A percentile compares a stretch with the other conserved stretches of the same genome.
phyloP scores from a whole-genome alignment of 2,797 vertebrate species.

The Anabacerthia variegaticeps region DNA sequence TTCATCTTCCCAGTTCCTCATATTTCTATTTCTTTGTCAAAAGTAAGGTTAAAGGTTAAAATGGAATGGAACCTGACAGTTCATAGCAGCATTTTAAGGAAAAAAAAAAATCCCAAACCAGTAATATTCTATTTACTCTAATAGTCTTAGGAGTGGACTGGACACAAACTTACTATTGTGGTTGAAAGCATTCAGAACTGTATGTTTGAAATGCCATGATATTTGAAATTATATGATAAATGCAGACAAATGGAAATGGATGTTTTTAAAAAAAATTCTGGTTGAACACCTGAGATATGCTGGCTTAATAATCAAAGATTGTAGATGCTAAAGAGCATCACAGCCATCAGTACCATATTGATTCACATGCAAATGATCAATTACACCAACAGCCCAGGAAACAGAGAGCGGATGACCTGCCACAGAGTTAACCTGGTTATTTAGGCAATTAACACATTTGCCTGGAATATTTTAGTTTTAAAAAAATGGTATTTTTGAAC shows the following conservation, averaged over 20 bases:
- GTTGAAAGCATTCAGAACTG: neutral
- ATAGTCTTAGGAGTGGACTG: neutral
- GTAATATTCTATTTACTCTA: neutral
- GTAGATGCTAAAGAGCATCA: neutral
- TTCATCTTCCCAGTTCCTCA: neutral
- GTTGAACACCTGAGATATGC: neutral
- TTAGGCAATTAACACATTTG: neutral
- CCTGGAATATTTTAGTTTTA: neutral
- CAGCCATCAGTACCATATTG: fast-evolving
- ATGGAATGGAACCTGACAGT: neutral
- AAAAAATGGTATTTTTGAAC: neutral
- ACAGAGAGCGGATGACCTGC: neutral
- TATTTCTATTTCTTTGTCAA: neutral
- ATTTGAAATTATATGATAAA: neutral
- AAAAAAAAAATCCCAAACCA: neutral
- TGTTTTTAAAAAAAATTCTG: neutral
- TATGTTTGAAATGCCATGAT: neutral
- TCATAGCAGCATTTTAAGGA: neutral
- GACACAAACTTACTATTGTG: neutral
- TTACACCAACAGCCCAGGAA: neutral
- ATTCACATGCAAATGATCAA: neutral
- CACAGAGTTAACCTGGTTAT: neutral
- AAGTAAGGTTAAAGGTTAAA: neutral
- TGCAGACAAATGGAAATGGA: fast-evolving
- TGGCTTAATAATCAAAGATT: neutral